Percentiles rank a stretch among this genome's conserved stretches.
Conservation (phyloP, 2,113 vertebrate species). For the Sprattus sprattus region DNA sequence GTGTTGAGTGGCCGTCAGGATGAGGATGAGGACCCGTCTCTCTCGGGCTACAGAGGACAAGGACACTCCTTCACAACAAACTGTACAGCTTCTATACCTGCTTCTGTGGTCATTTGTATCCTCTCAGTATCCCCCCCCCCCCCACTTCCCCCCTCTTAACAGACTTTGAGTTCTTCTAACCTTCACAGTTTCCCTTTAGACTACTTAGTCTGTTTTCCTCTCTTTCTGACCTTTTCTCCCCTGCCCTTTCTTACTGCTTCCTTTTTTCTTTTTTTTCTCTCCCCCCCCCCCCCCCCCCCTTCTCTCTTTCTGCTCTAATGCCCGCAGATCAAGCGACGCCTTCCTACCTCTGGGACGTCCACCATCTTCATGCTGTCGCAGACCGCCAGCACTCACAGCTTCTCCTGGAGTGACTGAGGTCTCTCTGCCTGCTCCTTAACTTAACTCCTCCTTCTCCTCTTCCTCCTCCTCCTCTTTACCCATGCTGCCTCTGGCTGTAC, state of each 20-base stretch:
- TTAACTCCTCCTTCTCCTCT: constrained; percentile 45
- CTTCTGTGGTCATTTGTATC: background rate
- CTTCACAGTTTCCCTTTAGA: background rate
- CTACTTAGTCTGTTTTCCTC: background rate
- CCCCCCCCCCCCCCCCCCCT: constrained; percentile 21
- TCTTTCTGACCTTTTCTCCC: background rate
- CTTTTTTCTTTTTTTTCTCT: constrained; percentile 34
- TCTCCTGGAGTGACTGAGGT: constrained; percentile 99
- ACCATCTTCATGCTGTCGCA: constrained; percentile 99
- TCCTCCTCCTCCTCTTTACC: constrained; percentile 21
- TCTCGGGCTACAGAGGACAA: background rate
- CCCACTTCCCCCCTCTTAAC: background rate
- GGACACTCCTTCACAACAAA: background rate
- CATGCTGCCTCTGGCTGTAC: constrained; percentile 47
- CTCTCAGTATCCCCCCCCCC: background rate
- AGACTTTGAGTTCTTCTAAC: background rate
- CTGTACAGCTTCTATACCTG: background rate
- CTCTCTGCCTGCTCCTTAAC: constrained; percentile 71
- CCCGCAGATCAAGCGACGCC: constrained; percentile 90
- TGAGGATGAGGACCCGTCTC: background rate
- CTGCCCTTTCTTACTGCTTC: constrained; percentile 5
- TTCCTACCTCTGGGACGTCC: constrained; percentile 98
- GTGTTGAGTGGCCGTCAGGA: background rate
- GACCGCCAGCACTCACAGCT: constrained; percentile 98
- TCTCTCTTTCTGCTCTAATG: constrained; percentile 68